A percentile compares a stretch with the other conserved stretches of the same genome.
These are phyloP conservation scores for Ibycter americanus DNA, from an alignment of 2,797 vertebrate genomes.

Conservation along the genomic window DNA sequence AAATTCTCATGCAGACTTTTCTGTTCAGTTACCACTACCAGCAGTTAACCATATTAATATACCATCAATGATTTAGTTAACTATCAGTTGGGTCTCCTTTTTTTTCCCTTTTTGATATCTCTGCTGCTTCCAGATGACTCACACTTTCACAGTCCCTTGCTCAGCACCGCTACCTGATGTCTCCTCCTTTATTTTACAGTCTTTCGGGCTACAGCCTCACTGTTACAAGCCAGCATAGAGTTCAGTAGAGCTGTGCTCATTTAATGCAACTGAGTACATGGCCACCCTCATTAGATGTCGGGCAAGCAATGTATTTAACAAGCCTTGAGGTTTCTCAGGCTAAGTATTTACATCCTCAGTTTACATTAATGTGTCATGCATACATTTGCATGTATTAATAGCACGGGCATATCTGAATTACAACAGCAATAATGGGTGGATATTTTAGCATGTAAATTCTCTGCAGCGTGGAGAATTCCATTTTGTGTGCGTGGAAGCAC, in stretches of 20 bases:
- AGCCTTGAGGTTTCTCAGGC: not conserved
- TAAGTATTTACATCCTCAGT: slow-evolving; percentile 34
- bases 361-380: slow-evolving; percentile 23
- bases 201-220: not conserved
- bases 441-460: slow-evolving; percentile 8
- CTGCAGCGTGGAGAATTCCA: slow-evolving; percentile 14
- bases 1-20: not conserved
- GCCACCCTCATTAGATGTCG: not conserved
- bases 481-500: not conserved
- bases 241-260: not conserved
- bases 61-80: not conserved
- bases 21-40: not conserved
- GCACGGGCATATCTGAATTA: slow-evolving; percentile 21
- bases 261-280: not conserved
- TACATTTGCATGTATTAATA: slow-evolving; percentile 32
- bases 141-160: not conserved
- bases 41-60: not conserved
- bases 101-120: not conserved
- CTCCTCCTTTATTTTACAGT: not conserved
- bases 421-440: not conserved
- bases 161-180: not conserved
- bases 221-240: not conserved
- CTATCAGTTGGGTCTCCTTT: not conserved
- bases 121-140: not conserved
- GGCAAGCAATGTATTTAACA: not conserved